Evolutionary conservation across 2,113 vertebrate species (phyloP).

Genomic region (Capreolus pygargus): DNA sequence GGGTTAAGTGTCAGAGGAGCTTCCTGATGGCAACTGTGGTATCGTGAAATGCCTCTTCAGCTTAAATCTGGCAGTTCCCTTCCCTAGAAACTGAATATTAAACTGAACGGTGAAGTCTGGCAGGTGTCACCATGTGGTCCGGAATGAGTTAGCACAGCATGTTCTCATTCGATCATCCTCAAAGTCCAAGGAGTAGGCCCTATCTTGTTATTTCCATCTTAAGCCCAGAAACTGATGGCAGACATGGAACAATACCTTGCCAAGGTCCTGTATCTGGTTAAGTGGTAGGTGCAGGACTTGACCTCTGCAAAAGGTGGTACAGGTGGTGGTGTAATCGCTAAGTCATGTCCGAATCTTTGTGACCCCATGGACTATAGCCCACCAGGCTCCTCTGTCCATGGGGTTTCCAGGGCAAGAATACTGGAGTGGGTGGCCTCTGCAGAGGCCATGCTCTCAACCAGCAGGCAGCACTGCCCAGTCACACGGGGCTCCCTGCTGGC

Average conservation of each 20-base stretch:
- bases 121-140: accelerated
- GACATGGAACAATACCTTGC: background rate
- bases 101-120: background rate
- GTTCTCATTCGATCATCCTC: background rate
- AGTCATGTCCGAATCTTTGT: background rate
- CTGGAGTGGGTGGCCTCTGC: background rate
- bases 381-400: background rate
- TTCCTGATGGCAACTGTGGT: background rate
- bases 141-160: background rate
- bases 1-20: background rate
- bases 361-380: background rate
- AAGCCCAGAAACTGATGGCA: background rate
- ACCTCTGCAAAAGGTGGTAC: background rate
- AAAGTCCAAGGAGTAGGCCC: background rate
- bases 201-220: background rate
- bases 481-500: background rate
- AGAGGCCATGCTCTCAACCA: background rate
- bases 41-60: background rate
- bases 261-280: background rate
- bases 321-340: background rate
- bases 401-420: background rate
- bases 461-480: background rate
- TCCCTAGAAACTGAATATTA: background rate
- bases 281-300: background rate
- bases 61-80: background rate